Base-by-base conservation (phyloP, 2,113 vertebrate genomes). In the Castor canadensis region DNA sequence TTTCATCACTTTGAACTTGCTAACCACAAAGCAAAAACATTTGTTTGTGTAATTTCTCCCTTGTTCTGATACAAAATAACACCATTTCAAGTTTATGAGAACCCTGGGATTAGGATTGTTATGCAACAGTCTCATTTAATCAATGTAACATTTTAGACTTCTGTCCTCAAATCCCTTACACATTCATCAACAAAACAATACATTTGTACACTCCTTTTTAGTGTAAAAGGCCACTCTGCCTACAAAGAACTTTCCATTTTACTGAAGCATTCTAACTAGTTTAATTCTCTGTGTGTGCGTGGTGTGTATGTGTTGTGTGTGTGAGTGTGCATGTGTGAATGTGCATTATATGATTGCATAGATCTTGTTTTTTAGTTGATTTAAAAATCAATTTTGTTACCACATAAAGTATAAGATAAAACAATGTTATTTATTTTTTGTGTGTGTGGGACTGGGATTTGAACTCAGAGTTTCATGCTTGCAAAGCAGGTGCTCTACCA, bases 51-150 rank as follows among this genome's bases (percentile, higher is more conserved):
- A 95, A 71, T 94, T 95, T 89, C 52, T 95, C n/a, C 89, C 87
- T 94, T 90, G 26, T 40, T 87, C 87, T 93, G 38, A 85, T 89
- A 94, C 45, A 87, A 92, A 96, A 93, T 88, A 93, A 62, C 0
- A 77, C 16, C 67, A 95, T 90, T 95, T 89, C 54, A 95, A 97
- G 73, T 94, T 95, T 95, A 95, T 88, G 69, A 40, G 43, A 49
- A 92, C 26, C 62, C 54, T 58, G 84, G 77, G 83, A 96, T 45
- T 93, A 93, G 47, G 22, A 80, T 86, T 35, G 95, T 93, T 90
- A 92, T 92, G 52, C 24, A 93, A 16, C 45, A 69, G 43, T 92
- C 49, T 95, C 62, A 75, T 94, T 96, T 95, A 93, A 84, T 24
- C 52, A 97, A 82, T 83, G n/a, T 22, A 92, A 75, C 28, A 24